A percentile compares a stretch with the other conserved stretches of the same genome.
Conservation (phyloP, 2,113 vertebrate genomes). For the Mormyrus iriodes region DNA sequence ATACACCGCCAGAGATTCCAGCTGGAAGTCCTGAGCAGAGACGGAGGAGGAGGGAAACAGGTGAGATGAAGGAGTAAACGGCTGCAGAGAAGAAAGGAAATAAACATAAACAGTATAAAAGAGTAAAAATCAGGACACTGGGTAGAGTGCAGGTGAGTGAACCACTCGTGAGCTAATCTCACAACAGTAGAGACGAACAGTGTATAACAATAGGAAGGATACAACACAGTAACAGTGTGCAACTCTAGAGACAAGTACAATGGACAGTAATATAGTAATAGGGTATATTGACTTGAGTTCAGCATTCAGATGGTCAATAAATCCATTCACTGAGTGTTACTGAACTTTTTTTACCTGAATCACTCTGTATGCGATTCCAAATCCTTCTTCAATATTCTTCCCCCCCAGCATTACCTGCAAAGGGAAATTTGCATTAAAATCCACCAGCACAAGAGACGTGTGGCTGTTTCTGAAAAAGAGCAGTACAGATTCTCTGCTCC, state of each 20-base stretch:
- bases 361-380: constrained; percentile 93
- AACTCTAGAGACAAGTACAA: background rate
- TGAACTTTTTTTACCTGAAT: constrained; percentile 79
- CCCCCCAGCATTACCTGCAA: constrained; percentile 91
- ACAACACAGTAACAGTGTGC: background rate
- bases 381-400: constrained; percentile 94
- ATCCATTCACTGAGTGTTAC: background rate
- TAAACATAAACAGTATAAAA: background rate
- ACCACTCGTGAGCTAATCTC: background rate
- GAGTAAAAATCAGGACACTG: background rate
- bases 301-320: background rate
- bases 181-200: background rate
- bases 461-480: too few relatives aligned
- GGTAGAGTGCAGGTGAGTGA: background rate
- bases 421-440: background rate
- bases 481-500: background rate
- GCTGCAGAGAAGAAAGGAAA: background rate
- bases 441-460: background rate
- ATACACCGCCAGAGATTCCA: constrained; percentile 82
- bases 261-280: background rate
- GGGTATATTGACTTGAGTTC: background rate
- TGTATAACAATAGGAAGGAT: background rate
- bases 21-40: constrained; percentile 80
- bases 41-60: background rate
- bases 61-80: background rate